A percentile compares a stretch with the other conserved stretches of the same genome.
phyloP scores from a whole-genome alignment of 2,888 invertebrate species.

The Neoscelio sp. region DNA sequence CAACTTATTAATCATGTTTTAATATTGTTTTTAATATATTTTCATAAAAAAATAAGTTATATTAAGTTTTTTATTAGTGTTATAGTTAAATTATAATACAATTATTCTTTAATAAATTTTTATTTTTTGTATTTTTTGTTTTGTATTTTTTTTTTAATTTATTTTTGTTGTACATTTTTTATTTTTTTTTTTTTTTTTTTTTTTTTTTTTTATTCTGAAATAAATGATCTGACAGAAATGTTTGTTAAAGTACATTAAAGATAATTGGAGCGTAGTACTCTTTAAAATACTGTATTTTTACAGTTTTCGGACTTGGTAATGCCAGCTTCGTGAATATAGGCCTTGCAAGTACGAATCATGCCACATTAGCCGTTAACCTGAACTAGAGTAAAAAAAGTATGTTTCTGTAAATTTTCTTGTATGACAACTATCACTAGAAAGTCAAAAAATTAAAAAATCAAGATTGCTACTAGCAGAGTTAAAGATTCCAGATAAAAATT shows the following conservation, averaged over 20 bases:
- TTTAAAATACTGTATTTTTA: slow-evolving; percentile 34
- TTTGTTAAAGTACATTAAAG: slow-evolving; percentile 21
- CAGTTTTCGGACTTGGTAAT: slow-evolving; percentile 54
- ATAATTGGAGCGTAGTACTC: slow-evolving; percentile 19
- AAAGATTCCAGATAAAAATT: no score
- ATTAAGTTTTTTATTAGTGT: no score
- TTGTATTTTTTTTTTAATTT: slow-evolving; percentile 14
- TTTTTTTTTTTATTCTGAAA: slow-evolving; percentile 18
- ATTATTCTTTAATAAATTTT: no score
- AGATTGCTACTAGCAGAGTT: no score
- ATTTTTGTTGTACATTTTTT: no score
- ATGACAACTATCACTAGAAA: slow-evolving; percentile 62
- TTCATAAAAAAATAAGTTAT: no score
- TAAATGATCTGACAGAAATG: not conserved
- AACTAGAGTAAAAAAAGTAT: slow-evolving; percentile 31
- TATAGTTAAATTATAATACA: not conserved
- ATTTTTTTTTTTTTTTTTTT: slow-evolving; percentile 23
- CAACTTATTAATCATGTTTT: no score
- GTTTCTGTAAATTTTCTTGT: slow-evolving; percentile 73
- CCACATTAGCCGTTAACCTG: slow-evolving; percentile 74
- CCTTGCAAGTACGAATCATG: slow-evolving; percentile 76
- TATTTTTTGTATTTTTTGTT: no score
- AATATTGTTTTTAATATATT: no score
- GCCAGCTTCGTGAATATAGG: slow-evolving; percentile 76
- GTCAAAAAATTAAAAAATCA: no score